A percentile compares a stretch with the other conserved stretches of the same genome.
These are phyloP conservation scores for Balaenoptera acutorostrata DNA, from an alignment of 2,113 vertebrate species.

Conservation along the genomic window DNA sequence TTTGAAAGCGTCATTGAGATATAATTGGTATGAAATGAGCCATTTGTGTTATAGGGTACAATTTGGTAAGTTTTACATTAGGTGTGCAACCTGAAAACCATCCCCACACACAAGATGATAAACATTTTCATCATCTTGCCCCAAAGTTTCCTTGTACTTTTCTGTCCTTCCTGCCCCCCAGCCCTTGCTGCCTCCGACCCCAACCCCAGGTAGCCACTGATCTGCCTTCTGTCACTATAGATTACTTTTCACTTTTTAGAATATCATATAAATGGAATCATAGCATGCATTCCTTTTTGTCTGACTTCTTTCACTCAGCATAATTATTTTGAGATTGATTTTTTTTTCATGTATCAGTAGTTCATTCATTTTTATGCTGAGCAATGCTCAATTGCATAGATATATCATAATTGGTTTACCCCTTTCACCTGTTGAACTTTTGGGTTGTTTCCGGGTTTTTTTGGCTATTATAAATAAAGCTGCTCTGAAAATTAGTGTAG, in stretches of 20 bases:
- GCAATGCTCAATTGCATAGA: not conserved
- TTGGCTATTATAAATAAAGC: not conserved
- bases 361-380: not conserved
- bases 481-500: not conserved
- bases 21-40: not conserved
- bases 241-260: not conserved
- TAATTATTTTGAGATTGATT: not conserved
- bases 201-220: no score
- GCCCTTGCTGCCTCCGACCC: not conserved
- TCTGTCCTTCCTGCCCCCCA: not conserved
- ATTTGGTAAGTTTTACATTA: not conserved
- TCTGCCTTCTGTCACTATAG: not conserved
- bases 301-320: not conserved
- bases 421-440: not conserved
- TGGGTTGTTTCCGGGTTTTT: not conserved
- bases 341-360: not conserved
- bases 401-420: not conserved
- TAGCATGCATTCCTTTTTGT: no score
- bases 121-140: not conserved
- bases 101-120: not conserved
- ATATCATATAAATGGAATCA: not conserved
- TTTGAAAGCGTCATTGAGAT: not conserved
- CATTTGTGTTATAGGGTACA: not conserved
- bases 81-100: rapidly evolving
- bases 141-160: not conserved